phyloP scores from a whole-genome alignment of 2,113 vertebrate genomes.

The Spea multiplicata region DNA sequence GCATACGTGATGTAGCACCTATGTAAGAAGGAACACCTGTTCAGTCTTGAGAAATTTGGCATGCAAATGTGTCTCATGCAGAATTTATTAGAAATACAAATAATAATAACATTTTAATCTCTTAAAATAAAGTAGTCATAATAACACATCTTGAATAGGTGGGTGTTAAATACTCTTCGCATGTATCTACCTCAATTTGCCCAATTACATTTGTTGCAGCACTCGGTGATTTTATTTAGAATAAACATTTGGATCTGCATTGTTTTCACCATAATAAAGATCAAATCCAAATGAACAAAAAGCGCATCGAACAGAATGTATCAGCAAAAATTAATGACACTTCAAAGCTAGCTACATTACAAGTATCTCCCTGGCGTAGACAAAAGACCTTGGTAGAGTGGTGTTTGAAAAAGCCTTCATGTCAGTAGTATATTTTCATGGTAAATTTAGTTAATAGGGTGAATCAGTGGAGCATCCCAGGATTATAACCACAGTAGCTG shows the following conservation, averaged over 20 bases:
- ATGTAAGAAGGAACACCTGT: conserved; percentile 19
- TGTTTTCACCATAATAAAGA: not conserved
- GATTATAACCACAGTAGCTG: conserved; percentile 39
- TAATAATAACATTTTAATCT: not conserved
- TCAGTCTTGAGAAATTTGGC: conserved; percentile 21
- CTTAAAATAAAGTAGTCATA: not conserved
- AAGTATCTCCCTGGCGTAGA: conserved; percentile 40
- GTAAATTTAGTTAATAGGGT: conserved; percentile 45
- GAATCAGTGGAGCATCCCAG: conserved; percentile 38
- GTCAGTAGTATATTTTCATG: conserved; percentile 41
- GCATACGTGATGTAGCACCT: conserved; percentile 37
- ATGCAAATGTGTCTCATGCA: conserved; percentile 30
- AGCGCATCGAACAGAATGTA: conserved; percentile 20
- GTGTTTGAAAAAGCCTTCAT: conserved; percentile 34
- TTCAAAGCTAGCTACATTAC: conserved; percentile 15
- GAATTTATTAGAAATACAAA: not conserved
- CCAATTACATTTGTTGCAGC: too few species aligned
- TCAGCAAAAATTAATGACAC: conserved; percentile 34
- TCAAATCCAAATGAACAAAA: not conserved
- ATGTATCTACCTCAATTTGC: too few species aligned
- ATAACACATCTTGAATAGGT: too few species aligned
- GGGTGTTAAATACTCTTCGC: too few species aligned
- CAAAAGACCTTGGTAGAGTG: conserved; percentile 26
- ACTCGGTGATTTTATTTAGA: too few species aligned
- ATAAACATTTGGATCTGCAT: conserved; percentile 1